These are phyloP conservation scores for Pelobates fuscus DNA, from an alignment of 2,113 vertebrate genomes.

Conservation along the genomic window DNA sequence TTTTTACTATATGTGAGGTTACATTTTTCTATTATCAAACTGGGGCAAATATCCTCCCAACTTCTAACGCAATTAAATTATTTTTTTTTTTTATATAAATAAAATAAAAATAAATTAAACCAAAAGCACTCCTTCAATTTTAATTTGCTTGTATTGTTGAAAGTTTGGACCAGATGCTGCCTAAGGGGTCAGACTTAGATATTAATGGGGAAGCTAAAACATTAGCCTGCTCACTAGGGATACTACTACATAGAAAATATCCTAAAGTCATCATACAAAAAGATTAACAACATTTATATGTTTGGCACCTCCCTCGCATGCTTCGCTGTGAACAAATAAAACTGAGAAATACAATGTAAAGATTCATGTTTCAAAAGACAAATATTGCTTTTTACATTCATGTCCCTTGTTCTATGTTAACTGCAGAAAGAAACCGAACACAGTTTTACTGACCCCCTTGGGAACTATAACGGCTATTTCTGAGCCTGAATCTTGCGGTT, in stretches of 20 bases:
- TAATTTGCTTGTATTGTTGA: neutral
- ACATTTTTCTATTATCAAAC: slow-evolving; percentile 15
- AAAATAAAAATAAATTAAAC: neutral
- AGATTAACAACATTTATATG: no score
- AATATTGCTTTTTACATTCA: slow-evolving; percentile 76
- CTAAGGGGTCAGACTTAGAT: no score
- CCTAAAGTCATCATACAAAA: neutral
- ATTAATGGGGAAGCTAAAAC: neutral
- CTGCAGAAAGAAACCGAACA: slow-evolving; percentile 78
- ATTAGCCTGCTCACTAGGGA: no score
- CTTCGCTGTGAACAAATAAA: no score
- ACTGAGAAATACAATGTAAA: no score
- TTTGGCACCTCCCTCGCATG: no score
- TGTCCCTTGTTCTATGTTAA: slow-evolving; percentile 75
- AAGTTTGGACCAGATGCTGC: slow-evolving; percentile 23
- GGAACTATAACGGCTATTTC: slow-evolving; percentile 84
- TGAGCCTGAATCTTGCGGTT: slow-evolving; percentile 86
- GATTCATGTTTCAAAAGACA: slow-evolving; percentile 69
- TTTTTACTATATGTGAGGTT: neutral
- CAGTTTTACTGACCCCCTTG: slow-evolving; percentile 80
- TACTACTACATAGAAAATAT: neutral
- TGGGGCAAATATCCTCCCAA: neutral
- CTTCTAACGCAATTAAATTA: neutral
- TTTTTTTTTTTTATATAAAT: no score
- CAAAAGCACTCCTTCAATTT: neutral